These are phyloP conservation scores for Hippopotamus amphibius DNA, from an alignment of 2,113 vertebrate species.

Conservation along the genomic window DNA sequence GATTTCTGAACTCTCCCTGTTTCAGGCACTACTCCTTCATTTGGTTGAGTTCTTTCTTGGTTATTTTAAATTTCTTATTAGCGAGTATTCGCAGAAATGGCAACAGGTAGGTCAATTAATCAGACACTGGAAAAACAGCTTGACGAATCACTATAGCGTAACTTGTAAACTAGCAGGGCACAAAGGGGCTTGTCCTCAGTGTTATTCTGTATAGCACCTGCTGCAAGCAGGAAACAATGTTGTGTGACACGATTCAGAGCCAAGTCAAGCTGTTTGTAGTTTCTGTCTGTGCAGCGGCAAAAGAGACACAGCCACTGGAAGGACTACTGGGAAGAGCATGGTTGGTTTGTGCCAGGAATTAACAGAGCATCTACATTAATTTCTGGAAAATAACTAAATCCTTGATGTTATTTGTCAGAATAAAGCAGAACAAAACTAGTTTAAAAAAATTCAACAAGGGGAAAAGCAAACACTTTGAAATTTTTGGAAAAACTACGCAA, in stretches of 20 bases:
- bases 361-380: not conserved
- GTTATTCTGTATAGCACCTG: not conserved
- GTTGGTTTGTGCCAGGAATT: not conserved
- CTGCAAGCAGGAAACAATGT: not conserved
- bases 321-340: not conserved
- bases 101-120: slow-evolving; percentile 30
- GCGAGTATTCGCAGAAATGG: slow-evolving; percentile 36
- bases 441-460: not conserved
- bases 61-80: slow-evolving; percentile 4
- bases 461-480: slow-evolving; percentile 29
- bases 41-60: slow-evolving; percentile 27
- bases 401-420: slow-evolving; percentile 26
- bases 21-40: not conserved
- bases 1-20: not conserved
- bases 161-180: not conserved
- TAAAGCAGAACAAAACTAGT: not conserved
- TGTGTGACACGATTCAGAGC: not conserved
- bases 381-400: not conserved
- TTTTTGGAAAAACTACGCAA: not conserved
- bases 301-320: not conserved
- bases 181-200: not conserved
- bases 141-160: not conserved
- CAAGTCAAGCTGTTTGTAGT: not conserved
- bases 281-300: not conserved
- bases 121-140: not conserved